phyloP scores from a whole-genome alignment of 2,113 vertebrate genomes.

The Mormyrus iriodes region DNA sequence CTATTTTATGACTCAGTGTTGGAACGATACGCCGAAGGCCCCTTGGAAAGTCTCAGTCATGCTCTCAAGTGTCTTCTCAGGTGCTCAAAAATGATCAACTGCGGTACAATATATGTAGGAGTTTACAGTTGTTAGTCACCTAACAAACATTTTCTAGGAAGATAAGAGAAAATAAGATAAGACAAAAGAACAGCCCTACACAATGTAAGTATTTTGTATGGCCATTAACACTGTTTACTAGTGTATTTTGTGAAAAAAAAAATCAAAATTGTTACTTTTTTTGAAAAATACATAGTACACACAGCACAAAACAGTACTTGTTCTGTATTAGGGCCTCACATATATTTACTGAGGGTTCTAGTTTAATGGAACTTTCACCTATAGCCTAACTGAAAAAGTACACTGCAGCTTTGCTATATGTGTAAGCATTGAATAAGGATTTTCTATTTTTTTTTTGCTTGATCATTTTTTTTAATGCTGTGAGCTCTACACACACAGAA shows the following conservation, averaged over 20 bases:
- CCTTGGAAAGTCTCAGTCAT: background rate
- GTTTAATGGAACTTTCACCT: background rate
- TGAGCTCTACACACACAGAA: background rate
- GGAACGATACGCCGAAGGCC: background rate
- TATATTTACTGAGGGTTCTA: background rate
- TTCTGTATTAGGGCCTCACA: background rate
- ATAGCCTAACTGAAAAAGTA: background rate
- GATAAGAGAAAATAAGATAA: background rate
- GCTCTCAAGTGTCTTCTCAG: background rate
- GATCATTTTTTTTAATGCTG: background rate
- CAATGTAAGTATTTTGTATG: background rate
- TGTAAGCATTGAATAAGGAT: background rate
- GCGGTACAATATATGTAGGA: background rate
- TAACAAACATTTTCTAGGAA: background rate
- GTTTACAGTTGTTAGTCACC: background rate
- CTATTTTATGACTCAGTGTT: slow-evolving; percentile 15
- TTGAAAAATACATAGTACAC: background rate
- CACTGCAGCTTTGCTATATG: background rate
- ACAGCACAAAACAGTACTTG: background rate
- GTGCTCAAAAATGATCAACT: background rate
- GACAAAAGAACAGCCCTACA: background rate
- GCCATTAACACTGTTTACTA: background rate
- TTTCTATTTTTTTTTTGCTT: background rate
- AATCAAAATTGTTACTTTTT: background rate
- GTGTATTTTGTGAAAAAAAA: background rate